Evolutionary conservation across 1,140 invertebrate species (phyloP).

Genomic region (Dufourea novaeangliae): DNA sequence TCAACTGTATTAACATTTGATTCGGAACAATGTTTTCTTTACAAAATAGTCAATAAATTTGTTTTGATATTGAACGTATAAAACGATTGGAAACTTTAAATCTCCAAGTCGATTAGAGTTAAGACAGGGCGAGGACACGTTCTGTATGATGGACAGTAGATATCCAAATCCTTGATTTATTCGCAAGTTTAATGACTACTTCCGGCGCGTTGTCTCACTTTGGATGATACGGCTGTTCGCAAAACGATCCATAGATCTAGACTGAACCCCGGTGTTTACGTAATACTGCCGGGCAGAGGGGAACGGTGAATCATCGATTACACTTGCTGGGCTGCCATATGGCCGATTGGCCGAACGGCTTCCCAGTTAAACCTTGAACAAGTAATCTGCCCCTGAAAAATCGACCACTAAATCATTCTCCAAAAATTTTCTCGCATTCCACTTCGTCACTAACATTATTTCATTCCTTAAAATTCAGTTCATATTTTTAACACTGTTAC

Average conservation of each 20-base stretch:
- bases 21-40: too few species aligned
- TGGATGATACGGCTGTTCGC: constrained; percentile 34
- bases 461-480: too few species aligned
- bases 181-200: not conserved
- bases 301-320: constrained; percentile 67
- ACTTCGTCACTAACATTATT: too few species aligned
- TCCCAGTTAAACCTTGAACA: constrained; percentile 62
- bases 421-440: too few species aligned
- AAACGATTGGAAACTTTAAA: too few species aligned
- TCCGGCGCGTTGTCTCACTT: constrained; percentile 19
- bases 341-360: constrained; percentile 64
- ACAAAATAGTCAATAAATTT: too few species aligned
- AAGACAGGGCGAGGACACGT: not conserved
- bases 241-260: constrained; percentile 35
- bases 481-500: too few species aligned
- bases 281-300: constrained; percentile 34
- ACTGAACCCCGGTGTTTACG: constrained; percentile 38
- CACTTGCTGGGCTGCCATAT: constrained; percentile 60
- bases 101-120: not conserved
- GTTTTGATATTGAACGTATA: too few species aligned
- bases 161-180: not conserved
- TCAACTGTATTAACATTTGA: too few species aligned
- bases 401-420: too few species aligned
- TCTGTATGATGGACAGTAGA: not conserved
- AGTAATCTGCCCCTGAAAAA: constrained; percentile 51